phyloP scores from a whole-genome alignment of 2,113 vertebrate genomes.

The Hyperoodon ampullatus region DNA sequence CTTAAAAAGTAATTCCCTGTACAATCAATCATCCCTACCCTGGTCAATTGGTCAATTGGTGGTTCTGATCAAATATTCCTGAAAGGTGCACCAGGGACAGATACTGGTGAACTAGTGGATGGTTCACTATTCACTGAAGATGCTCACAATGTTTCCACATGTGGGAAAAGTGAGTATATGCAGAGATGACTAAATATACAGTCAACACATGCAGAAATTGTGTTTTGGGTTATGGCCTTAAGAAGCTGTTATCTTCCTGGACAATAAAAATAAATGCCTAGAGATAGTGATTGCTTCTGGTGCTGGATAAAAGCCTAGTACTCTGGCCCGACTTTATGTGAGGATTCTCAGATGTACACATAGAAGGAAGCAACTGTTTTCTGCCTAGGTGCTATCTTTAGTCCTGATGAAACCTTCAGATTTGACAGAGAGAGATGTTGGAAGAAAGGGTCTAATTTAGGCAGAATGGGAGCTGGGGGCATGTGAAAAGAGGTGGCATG shows the following conservation, averaged over 20 bases:
- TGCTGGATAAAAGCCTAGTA: neutral
- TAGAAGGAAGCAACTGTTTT: neutral
- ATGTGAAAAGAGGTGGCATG: neutral
- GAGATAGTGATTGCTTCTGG: neutral
- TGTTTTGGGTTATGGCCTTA: neutral
- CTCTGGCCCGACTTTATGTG: neutral
- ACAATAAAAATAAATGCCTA: neutral
- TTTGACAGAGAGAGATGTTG: neutral
- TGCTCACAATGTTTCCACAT: neutral
- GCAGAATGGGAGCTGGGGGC: neutral
- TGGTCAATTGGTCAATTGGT: neutral
- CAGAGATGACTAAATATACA: neutral
- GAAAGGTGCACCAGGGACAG: neutral
- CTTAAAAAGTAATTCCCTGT: neutral
- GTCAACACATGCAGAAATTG: neutral
- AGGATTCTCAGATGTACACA: neutral
- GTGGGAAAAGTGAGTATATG: too few relatives aligned
- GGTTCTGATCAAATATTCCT: neutral
- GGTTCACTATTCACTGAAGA: neutral
- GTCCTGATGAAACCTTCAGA: neutral
- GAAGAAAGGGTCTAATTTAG: neutral
- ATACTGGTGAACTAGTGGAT: neutral
- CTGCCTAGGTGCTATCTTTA: neutral
- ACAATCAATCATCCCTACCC: neutral
- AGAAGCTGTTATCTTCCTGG: neutral